Base-by-base conservation (phyloP, 2,797 vertebrate genomes). In the Acanthiza pusilla region DNA sequence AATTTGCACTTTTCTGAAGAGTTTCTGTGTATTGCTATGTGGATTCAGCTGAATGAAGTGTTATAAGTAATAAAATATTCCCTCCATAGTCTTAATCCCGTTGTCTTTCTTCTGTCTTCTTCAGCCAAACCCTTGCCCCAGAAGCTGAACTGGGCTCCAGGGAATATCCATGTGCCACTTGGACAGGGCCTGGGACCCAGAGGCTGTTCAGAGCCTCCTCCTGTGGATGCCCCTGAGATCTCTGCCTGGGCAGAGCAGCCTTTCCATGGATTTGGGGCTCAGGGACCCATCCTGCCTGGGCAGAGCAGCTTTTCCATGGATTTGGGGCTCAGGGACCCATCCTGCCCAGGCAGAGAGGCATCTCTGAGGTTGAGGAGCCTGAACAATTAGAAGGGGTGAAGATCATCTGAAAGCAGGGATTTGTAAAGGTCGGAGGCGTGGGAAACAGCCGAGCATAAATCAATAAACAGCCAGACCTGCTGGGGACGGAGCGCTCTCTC, bases 61-160 rank as follows among this genome's bases (percentile, higher is more conserved):
- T 97, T 97, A 53, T 9, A 77, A 88, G 93, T 96, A 98, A 98
- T 98, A 98, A 98, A 98, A 80, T 85, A 79, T 72, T 96, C 88
- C 95, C 94, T 96, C 96, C 4, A 16, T 96, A 95, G 85, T 78
- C 36, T 90, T 63, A 91, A 51, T 32, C n/a, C n/a, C n/a, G 20
- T 45, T 19, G 18, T 84, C 3, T 51, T 71, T 36, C 73, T 70
- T 71, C 5, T 6, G 67, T 92, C n/a, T 75, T 58, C 30, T 78
- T 81, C 9, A 48, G 14, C 23, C 47, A 6, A 67, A 45, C 7
- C 38, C 9, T 36, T 47, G 20, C 17, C 48, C 21, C 4, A 4
- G 16, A 13, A 40, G 2, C 10, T 5, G 43, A 38, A 30, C 51
- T 30, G n/a, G 27, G 22, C 21, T 11, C 3, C 58, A 29, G 43